These are phyloP conservation scores for Xiphias gladius DNA, from an alignment of 2,113 vertebrate genomes.

Conservation along the genomic window DNA sequence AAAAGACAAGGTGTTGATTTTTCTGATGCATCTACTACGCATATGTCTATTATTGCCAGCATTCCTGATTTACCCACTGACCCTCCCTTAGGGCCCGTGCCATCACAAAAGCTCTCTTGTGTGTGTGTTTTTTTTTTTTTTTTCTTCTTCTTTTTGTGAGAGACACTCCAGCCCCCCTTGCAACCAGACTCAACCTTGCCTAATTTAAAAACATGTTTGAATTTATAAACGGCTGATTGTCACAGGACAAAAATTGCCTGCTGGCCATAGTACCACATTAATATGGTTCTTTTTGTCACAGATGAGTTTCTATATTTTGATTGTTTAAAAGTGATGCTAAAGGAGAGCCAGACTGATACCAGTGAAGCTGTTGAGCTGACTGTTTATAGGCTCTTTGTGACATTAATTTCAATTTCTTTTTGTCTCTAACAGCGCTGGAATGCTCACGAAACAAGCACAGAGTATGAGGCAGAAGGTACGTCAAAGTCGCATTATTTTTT, in stretches of 20 bases:
- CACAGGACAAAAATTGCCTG: not conserved
- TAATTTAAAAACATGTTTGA: constrained; percentile 35
- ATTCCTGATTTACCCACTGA: constrained; percentile 20
- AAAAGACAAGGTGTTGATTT: too few species aligned
- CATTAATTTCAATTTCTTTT: not conserved
- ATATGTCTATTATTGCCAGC: not conserved
- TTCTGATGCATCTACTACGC: not conserved
- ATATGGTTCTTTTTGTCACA: not conserved
- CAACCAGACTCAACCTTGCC: constrained; percentile 15
- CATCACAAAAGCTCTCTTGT: constrained; percentile 63
- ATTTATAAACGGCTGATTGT: constrained; percentile 30
- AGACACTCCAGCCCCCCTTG: not conserved
- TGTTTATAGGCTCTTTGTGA: not conserved
- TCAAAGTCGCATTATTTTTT: rapidly evolving
- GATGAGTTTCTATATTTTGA: not conserved
- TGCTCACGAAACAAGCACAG: constrained; percentile 78
- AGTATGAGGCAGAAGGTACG: constrained; percentile 96
- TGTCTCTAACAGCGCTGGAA: constrained; percentile 88
- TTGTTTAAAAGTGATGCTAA: not conserved
- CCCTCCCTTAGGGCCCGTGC: constrained; percentile 35
- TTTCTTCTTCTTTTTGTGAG: too few species aligned
- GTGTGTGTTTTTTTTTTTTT: too few species aligned
- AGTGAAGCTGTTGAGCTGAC: not conserved
- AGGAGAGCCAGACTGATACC: not conserved
- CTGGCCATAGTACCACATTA: not conserved